A percentile compares a stretch with the other conserved stretches of the same genome.
These are phyloP conservation scores for Caenorhabditis sp. DNA, from an alignment of 2,888 invertebrate species.

Conservation along the genomic window DNA sequence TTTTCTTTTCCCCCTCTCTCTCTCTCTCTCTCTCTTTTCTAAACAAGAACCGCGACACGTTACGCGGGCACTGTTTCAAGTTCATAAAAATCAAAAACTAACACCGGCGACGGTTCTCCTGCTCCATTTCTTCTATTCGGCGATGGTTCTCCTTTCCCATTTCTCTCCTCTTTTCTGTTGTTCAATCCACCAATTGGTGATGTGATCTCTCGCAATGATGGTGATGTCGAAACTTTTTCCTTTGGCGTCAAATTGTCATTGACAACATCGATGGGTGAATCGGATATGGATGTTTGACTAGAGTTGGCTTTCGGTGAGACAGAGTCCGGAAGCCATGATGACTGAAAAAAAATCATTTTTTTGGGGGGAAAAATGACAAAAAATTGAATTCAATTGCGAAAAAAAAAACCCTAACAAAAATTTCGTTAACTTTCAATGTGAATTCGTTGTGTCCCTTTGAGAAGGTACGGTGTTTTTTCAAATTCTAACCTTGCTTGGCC, in stretches of 20 bases:
- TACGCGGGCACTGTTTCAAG: too few relatives aligned
- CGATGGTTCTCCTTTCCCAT: not conserved
- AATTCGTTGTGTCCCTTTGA: not conserved
- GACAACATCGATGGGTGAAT: constrained; percentile 37
- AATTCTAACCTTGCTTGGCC: constrained; percentile 1
- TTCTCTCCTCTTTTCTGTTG: not conserved
- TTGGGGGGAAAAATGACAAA: too few relatives aligned
- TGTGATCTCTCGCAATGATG: not conserved
- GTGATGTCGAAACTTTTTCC: not conserved
- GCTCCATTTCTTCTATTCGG: not conserved
- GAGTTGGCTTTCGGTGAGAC: constrained; percentile 3
- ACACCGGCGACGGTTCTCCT: too few relatives aligned
- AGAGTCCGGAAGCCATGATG: constrained; percentile 30
- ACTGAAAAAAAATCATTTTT: constrained; percentile 11
- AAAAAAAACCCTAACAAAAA: too few relatives aligned
- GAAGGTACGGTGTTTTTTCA: not conserved
- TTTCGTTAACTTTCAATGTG: too few relatives aligned
- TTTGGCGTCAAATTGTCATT: constrained; percentile 22
- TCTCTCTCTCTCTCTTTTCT: too few relatives aligned
- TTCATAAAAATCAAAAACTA: too few relatives aligned
- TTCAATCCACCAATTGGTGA: not conserved
- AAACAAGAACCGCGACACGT: too few relatives aligned
- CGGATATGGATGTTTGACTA: constrained; percentile 5
- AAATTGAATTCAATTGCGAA: too few relatives aligned
- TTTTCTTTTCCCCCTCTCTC: too few relatives aligned